Percentiles rank a stretch among this genome's conserved stretches.
Evolutionary conservation across 2,113 vertebrate species (phyloP).

Genomic region (Seriola quinqueradiata): DNA sequence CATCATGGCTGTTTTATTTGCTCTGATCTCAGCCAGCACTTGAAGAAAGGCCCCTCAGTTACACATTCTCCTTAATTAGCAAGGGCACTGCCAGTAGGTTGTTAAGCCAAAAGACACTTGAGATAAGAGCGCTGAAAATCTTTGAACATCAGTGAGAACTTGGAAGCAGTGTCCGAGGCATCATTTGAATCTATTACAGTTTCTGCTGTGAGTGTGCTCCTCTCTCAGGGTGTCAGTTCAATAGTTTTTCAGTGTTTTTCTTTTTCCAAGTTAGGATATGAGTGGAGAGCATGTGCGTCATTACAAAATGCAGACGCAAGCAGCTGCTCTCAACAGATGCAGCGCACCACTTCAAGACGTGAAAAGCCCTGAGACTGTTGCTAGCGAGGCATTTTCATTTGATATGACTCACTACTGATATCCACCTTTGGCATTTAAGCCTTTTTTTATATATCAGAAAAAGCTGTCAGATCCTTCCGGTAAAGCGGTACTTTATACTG

Average conservation of each 20-base stretch:
- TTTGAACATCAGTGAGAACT: conserved; percentile 28
- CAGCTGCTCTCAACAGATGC: conserved; percentile 51
- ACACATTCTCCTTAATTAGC: conserved; percentile 23
- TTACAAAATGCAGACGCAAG: conserved; percentile 45
- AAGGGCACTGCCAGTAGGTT: neutral
- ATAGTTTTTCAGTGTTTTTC: conserved; percentile 33
- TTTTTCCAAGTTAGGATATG: conserved; percentile 50
- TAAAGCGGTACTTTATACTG: neutral
- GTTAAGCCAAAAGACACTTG: conserved; percentile 1
- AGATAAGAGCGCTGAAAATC: conserved; percentile 7
- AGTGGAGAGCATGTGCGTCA: conserved; percentile 59
- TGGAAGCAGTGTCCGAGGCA: conserved; percentile 43
- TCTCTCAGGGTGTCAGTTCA: conserved; percentile 9
- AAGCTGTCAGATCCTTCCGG: neutral
- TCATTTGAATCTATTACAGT: conserved; percentile 31
- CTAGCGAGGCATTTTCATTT: conserved; percentile 27
- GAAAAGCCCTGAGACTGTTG: neutral
- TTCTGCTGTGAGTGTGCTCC: conserved; percentile 5
- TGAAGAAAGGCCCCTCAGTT: neutral
- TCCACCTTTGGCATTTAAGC: conserved; percentile 15
- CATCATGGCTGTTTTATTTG: neutral
- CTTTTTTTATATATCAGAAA: conserved; percentile 17
- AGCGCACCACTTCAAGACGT: neutral
- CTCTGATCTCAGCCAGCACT: conserved; percentile 38
- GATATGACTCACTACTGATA: conserved; percentile 40